phyloP scores from a whole-genome alignment of 2,797 vertebrate species.

The Chlorospingus semifuscus region DNA sequence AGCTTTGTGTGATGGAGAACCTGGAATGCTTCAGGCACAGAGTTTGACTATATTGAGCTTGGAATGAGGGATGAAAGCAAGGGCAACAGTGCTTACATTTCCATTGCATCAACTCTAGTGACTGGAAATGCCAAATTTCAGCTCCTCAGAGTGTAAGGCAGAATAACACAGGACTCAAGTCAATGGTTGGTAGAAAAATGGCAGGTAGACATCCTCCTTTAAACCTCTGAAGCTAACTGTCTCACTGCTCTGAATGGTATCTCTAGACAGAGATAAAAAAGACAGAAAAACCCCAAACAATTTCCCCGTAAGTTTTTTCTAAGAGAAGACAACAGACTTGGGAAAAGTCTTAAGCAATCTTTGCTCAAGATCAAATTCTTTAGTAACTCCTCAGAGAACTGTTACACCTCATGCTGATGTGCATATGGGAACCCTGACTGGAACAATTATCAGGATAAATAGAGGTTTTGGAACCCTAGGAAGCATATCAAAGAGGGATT shows the following conservation, averaged over 20 bases:
- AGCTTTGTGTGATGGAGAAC: background rate
- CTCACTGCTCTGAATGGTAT: background rate
- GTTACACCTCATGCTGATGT: background rate
- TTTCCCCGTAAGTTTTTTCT: background rate
- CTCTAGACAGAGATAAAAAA: background rate
- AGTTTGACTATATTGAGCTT: background rate
- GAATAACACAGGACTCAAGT: background rate
- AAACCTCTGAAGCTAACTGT: background rate
- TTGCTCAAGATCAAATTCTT: background rate
- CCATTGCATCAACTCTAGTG: background rate
- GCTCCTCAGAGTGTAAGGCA: background rate
- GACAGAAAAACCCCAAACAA: background rate
- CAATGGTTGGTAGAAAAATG: background rate
- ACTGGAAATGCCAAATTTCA: background rate
- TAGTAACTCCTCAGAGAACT: background rate
- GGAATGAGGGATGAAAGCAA: background rate
- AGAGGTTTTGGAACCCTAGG: background rate
- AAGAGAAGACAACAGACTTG: background rate
- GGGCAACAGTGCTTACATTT: fast-evolving
- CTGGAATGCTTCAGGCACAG: background rate
- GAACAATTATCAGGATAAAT: background rate
- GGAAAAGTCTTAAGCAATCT: background rate
- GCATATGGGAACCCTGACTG: background rate
- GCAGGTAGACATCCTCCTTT: background rate
- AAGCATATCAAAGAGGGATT: background rate